These are phyloP conservation scores for Oriolus oriolus DNA, from an alignment of 2,113 vertebrate genomes.

Conservation along the genomic window DNA sequence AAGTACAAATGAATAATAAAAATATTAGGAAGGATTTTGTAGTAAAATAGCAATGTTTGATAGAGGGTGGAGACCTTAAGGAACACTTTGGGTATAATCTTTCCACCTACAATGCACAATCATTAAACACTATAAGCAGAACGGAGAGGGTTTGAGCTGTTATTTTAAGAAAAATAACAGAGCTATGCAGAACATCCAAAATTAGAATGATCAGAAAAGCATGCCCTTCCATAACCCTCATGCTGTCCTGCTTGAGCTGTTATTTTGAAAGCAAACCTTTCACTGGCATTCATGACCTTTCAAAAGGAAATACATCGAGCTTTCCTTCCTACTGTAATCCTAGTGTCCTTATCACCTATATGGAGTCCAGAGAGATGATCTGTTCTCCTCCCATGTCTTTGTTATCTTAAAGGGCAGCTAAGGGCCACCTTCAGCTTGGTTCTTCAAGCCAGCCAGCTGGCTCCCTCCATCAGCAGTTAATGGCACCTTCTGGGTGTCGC, in stretches of 20 bases:
- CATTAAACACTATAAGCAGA: neutral
- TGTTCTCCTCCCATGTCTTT: neutral
- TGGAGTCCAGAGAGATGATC: neutral
- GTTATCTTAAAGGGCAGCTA: neutral
- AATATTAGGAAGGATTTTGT: neutral
- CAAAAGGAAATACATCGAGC: constrained; percentile 15
- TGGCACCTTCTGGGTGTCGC: rapidly evolving
- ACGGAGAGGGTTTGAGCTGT: neutral
- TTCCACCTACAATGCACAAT: neutral
- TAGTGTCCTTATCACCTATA: neutral
- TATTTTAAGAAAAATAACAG: neutral
- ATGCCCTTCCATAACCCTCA: neutral
- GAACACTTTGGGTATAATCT: neutral
- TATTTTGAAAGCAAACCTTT: constrained; percentile 30
- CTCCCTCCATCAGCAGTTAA: neutral
- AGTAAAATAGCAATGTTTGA: neutral
- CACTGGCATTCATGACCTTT: constrained; percentile 2
- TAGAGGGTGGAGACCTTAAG: neutral
- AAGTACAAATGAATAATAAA: neutral
- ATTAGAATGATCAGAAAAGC: neutral
- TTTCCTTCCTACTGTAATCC: constrained; percentile 39
- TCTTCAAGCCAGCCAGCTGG: neutral
- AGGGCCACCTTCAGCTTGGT: neutral
- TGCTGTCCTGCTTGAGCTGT: neutral
- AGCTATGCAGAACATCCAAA: neutral